phyloP scores from a whole-genome alignment of 2,888 invertebrate species.

The Diplazon laetatorius region DNA sequence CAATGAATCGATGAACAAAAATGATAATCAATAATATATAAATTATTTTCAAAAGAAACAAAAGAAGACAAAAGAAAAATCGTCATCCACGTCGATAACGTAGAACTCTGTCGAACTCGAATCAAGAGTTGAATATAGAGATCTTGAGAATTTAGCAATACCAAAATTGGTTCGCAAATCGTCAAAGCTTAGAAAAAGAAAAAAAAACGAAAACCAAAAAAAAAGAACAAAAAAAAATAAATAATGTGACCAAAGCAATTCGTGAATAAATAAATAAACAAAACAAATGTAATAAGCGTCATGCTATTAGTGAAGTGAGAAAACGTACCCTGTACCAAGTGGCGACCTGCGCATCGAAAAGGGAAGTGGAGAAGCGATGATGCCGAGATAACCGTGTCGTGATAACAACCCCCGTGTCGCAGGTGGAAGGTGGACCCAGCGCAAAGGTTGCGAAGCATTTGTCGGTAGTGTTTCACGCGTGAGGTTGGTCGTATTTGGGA shows the following conservation, averaged over 20 bases:
- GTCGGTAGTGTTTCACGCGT: conserved; percentile 64
- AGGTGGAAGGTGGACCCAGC: conserved; percentile 74
- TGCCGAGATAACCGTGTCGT: conserved; percentile 72
- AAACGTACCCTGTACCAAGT: conserved; percentile 96
- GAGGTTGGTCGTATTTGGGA: conserved; percentile 36
- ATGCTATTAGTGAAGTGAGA: conserved; percentile 82
- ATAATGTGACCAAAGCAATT: not conserved
- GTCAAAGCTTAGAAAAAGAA: too few relatives aligned
- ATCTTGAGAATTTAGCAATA: too few relatives aligned
- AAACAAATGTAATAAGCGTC: conserved; percentile 69
- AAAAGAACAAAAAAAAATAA: not conserved
- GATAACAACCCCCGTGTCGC: conserved; percentile 66
- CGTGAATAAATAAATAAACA: conserved; percentile 20
- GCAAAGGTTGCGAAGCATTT: conserved; percentile 71
- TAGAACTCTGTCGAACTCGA: too few relatives aligned
- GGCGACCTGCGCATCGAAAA: conserved; percentile 88
- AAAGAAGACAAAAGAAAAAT: too few relatives aligned
- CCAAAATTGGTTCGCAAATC: too few relatives aligned
- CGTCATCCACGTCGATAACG: too few relatives aligned
- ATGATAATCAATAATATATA: too few relatives aligned
- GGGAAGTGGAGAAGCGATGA: conserved; percentile 78
- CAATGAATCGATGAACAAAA: too few relatives aligned
- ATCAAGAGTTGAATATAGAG: too few relatives aligned
- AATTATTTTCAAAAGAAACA: too few relatives aligned
- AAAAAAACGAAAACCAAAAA: too few relatives aligned